A percentile compares a stretch with the other conserved stretches of the same genome.
These are phyloP conservation scores for Tetheella fluctuosa DNA, from an alignment of 2,888 invertebrate species.

Conservation along the genomic window DNA sequence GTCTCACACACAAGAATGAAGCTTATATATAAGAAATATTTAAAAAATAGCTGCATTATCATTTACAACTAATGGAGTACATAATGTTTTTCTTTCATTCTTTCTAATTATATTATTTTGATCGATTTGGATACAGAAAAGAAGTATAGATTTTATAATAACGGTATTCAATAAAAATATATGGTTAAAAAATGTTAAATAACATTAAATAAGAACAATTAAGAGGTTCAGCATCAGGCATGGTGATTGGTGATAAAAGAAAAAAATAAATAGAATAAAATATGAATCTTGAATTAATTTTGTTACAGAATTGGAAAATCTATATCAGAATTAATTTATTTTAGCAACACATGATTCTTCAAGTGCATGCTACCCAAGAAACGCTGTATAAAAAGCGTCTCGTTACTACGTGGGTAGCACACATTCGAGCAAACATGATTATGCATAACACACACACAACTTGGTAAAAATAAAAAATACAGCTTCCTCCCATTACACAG, in stretches of 20 bases:
- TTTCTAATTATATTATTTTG: background rate
- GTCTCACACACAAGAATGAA: constrained; percentile 17
- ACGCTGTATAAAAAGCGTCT: background rate
- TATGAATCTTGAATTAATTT: background rate
- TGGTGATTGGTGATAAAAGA: background rate
- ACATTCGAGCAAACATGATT: background rate
- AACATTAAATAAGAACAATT: background rate
- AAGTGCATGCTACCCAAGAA: constrained; percentile 5
- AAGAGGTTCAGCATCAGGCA: background rate
- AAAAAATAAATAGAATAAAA: background rate
- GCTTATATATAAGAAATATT: constrained; percentile 10
- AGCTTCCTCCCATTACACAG: constrained; percentile 57
- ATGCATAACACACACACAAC: constrained; percentile 25
- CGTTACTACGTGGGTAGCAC: background rate
- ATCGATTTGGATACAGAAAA: background rate
- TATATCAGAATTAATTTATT: constrained; percentile 1
- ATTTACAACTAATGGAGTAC: background rate
- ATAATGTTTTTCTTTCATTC: no score
- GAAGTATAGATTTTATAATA: background rate
- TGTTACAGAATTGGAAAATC: background rate
- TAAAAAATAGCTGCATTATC: background rate
- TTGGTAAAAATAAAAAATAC: constrained; percentile 41
- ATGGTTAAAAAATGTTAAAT: background rate
- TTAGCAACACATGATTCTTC: background rate
- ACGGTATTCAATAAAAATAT: background rate